These are phyloP conservation scores for Unio delphinus DNA, from an alignment of 2,888 invertebrate species.

Conservation along the genomic window DNA sequence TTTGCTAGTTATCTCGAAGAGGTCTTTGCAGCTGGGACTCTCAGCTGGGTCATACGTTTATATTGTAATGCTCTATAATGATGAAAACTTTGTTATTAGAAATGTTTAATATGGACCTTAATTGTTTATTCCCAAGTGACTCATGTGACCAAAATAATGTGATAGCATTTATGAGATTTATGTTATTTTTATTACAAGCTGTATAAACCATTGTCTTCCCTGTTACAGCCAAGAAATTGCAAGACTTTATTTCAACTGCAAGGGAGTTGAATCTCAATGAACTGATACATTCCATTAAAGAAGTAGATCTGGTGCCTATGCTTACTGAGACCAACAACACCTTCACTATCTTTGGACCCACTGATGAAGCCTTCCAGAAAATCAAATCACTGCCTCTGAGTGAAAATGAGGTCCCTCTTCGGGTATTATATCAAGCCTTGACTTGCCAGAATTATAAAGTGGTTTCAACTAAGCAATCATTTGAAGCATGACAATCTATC, in stretches of 20 bases:
- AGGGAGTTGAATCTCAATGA: slow-evolving; percentile 76
- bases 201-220: neutral
- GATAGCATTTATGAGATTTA: too few relatives aligned
- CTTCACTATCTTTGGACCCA: slow-evolving; percentile 60
- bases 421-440: slow-evolving; percentile 13
- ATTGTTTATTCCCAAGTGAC: too few relatives aligned
- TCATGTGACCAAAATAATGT: too few relatives aligned
- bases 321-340: slow-evolving; percentile 69
- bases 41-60: too few relatives aligned
- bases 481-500: too few relatives aligned
- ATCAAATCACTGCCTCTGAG: neutral
- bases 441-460: neutral
- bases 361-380: slow-evolving; percentile 59
- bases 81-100: too few relatives aligned
- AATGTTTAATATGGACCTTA: too few relatives aligned
- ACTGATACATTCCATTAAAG: slow-evolving; percentile 73
- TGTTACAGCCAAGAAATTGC: slow-evolving; percentile 74
- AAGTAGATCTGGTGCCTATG: slow-evolving; percentile 74
- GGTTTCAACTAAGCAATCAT: neutral
- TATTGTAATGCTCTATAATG: too few relatives aligned
- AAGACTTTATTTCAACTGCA: slow-evolving; percentile 75
- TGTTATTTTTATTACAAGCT: too few relatives aligned
- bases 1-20: too few relatives aligned
- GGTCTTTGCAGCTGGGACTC: too few relatives aligned
- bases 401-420: slow-evolving; percentile 6